These are phyloP conservation scores for Equus przewalskii DNA, from an alignment of 2,113 vertebrate genomes.

Conservation along the genomic window DNA sequence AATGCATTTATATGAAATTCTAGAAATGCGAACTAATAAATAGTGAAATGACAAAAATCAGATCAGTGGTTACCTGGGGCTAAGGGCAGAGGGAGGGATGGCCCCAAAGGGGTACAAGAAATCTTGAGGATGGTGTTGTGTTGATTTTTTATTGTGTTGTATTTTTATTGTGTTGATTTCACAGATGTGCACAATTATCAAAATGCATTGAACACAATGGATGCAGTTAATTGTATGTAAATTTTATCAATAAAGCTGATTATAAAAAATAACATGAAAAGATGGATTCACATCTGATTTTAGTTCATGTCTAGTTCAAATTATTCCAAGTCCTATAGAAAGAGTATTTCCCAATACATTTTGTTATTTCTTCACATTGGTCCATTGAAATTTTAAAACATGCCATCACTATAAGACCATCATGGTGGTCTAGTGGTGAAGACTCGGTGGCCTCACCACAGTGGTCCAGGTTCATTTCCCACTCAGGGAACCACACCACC, in stretches of 20 bases:
- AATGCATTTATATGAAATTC: not conserved
- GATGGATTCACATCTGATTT: not conserved
- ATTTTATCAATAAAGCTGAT: not conserved
- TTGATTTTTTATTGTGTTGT: not conserved
- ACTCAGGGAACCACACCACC: too few species aligned
- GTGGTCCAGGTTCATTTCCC: too few species aligned
- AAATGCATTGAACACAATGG: not conserved
- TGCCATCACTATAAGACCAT: not conserved
- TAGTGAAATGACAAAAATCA: not conserved
- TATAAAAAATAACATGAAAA: not conserved
- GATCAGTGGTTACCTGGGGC: not conserved
- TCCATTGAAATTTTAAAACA: not conserved
- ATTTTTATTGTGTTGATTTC: not conserved
- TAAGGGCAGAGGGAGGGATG: not conserved
- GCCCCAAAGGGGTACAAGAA: not conserved
- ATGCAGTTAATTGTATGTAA: not conserved
- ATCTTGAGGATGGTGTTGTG: not conserved
- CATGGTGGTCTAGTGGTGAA: not conserved
- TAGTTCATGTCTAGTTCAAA: not conserved
- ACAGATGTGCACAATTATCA: not conserved
- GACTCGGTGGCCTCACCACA: too few species aligned
- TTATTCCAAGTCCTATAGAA: not conserved
- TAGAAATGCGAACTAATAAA: not conserved
- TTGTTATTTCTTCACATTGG: not conserved
- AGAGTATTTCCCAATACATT: not conserved